A percentile compares a stretch with the other conserved stretches of the same genome.
Evolutionary conservation across 2,888 invertebrate genomes (phyloP).

Genomic region (Bhutanitis thaidina): DNA sequence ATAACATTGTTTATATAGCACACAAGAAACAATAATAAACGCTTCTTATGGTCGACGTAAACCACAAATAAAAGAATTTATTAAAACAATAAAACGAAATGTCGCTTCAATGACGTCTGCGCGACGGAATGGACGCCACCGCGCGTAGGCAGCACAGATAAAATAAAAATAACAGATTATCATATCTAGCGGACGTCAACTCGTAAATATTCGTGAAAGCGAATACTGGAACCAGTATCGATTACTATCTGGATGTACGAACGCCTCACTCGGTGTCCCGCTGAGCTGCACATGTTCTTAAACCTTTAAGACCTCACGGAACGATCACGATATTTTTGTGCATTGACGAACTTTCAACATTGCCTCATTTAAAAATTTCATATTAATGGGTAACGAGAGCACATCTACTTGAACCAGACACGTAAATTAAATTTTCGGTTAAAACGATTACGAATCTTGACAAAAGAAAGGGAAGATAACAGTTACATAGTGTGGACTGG

Average conservation of each 20-base stretch:
- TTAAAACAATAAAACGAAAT: conserved; percentile 16
- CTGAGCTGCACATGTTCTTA: conserved; percentile 33
- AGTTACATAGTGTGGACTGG: no score
- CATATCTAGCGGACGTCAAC: conserved; percentile 37
- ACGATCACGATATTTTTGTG: conserved; percentile 24
- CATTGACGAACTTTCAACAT: not conserved
- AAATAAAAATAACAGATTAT: conserved; percentile 50
- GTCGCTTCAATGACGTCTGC: conserved; percentile 8
- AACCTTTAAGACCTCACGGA: conserved; percentile 18
- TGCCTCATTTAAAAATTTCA: no score
- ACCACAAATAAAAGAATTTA: conserved; percentile 12
- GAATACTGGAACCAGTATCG: conserved; percentile 46
- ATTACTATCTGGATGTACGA: conserved; percentile 52
- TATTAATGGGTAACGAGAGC: no score
- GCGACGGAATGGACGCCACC: conserved; percentile 13
- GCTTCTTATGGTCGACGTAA: not conserved
- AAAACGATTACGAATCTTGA: no score
- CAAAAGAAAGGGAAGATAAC: no score
- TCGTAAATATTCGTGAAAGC: conserved; percentile 52
- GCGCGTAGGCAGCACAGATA: conserved; percentile 40
- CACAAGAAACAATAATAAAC: not conserved
- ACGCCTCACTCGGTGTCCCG: conserved; percentile 52
- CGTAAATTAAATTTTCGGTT: no score
- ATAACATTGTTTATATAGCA: not conserved
- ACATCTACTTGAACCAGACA: no score